A percentile compares a stretch with the other conserved stretches of the same genome.
Conservation (phyloP, 2,113 vertebrate species). For the Silurus meridionalis region DNA sequence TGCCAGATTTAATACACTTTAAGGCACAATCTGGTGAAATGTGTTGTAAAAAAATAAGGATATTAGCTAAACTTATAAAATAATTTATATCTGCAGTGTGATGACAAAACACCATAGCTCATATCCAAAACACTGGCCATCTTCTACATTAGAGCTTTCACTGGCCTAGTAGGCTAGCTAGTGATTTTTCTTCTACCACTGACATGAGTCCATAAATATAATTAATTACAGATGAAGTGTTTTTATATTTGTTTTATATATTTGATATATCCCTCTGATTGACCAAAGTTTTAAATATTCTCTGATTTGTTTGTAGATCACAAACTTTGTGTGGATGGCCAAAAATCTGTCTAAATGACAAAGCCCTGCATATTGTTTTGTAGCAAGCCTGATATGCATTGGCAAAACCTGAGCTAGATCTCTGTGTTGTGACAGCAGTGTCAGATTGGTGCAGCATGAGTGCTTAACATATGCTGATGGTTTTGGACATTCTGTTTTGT, state of each 20-base stretch:
- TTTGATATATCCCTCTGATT: neutral
- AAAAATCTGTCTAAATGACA: neutral
- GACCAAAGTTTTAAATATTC: neutral
- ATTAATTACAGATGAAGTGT: neutral
- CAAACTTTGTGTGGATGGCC: neutral
- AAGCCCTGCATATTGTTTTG: neutral
- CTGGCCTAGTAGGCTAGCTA: neutral
- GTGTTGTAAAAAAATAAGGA: neutral
- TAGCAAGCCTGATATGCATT: constrained; percentile 5
- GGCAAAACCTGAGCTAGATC: constrained; percentile 13
- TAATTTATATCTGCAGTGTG: neutral
- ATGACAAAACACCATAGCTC: neutral
- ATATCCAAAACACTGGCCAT: neutral
- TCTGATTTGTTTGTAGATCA: neutral
- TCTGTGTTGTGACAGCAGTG: constrained; percentile 22
- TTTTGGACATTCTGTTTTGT: constrained; percentile 11
- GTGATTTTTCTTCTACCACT: neutral
- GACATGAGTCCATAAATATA: neutral
- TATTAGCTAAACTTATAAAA: neutral
- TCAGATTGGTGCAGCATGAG: constrained; percentile 4
- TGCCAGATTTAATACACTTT: neutral
- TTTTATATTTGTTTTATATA: no score
- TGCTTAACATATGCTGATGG: constrained; percentile 29
- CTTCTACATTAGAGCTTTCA: neutral
- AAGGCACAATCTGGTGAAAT: neutral